phyloP scores from a whole-genome alignment of 2,888 invertebrate species.

The Villa cingulata region DNA sequence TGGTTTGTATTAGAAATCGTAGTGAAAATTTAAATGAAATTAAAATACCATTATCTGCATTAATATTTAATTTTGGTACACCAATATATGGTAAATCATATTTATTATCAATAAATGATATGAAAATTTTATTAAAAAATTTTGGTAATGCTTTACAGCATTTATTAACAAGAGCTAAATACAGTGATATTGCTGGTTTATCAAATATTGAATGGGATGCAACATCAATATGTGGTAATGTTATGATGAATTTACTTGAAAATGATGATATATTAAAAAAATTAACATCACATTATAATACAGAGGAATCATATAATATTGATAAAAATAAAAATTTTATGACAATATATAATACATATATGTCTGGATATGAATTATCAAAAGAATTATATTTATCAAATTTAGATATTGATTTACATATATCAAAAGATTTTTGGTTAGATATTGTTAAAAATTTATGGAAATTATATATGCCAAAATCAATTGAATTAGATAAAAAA shows the following conservation, averaged over 20 bases:
- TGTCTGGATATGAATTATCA: slow-evolving; percentile 68
- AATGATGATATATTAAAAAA: slow-evolving; percentile 45
- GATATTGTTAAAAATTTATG: slow-evolving; percentile 64
- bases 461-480: slow-evolving; percentile 66
- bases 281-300: slow-evolving; percentile 62
- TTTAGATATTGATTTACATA: slow-evolving; percentile 71
- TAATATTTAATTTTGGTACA: slow-evolving; percentile 71
- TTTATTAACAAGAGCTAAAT: slow-evolving; percentile 65
- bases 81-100: slow-evolving; percentile 50
- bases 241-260: slow-evolving; percentile 69
- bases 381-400: slow-evolving; percentile 67
- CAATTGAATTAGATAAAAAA: slow-evolving; percentile 47
- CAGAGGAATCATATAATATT: slow-evolving; percentile 56
- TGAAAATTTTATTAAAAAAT: slow-evolving; percentile 62
- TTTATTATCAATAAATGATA: slow-evolving; percentile 60
- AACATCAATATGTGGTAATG: slow-evolving; percentile 66
- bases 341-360: slow-evolving; percentile 50
- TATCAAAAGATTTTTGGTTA: slow-evolving; percentile 67
- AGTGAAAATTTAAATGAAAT: slow-evolving; percentile 48
- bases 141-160: slow-evolving; percentile 83
- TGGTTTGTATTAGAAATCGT: slow-evolving; percentile 61
- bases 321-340: slow-evolving; percentile 50
- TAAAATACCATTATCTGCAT: slow-evolving; percentile 59
- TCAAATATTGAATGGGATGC: slow-evolving; percentile 92
- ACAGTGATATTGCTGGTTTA: slow-evolving; percentile 71